A percentile compares a stretch with the other conserved stretches of the same genome.
Conservation (phyloP, 2,113 vertebrate species). For the Mola mola region DNA sequence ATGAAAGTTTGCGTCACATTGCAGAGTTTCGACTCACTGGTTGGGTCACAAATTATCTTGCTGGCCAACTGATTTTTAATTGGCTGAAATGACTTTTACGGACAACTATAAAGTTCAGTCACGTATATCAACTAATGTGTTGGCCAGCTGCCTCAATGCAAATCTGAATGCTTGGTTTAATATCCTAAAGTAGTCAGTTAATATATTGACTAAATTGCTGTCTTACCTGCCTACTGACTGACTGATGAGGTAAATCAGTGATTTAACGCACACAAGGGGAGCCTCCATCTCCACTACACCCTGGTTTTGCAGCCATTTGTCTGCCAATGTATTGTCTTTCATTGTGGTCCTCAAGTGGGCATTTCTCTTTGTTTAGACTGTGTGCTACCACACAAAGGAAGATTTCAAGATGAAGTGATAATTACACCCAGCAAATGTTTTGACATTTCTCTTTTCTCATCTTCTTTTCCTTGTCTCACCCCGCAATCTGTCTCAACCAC, state of each 20-base stretch:
- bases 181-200: slow-evolving; percentile 1
- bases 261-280: slow-evolving; percentile 7
- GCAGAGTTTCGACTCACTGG: slow-evolving; percentile 12
- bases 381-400: background rate
- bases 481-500: too few relatives aligned
- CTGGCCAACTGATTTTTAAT: slow-evolving; percentile 20
- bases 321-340: slow-evolving; percentile 53
- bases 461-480: background rate
- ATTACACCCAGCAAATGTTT: too few relatives aligned
- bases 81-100: slow-evolving; percentile 8
- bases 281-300: slow-evolving; percentile 8
- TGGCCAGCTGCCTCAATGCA: background rate
- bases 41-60: slow-evolving; percentile 28
- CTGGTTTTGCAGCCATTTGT: slow-evolving; percentile 49
- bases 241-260: slow-evolving; percentile 16
- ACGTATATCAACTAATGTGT: slow-evolving; percentile 2
- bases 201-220: background rate
- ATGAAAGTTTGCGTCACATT: slow-evolving; percentile 42
- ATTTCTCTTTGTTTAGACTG: background rate
- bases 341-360: background rate
- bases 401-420: too few relatives aligned
- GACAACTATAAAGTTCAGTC: slow-evolving; percentile 3
- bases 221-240: background rate
- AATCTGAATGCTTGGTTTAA: background rate
- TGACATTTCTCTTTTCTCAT: background rate